A percentile compares a stretch with the other conserved stretches of the same genome.
These are phyloP conservation scores for Cyprinus carpio DNA, from an alignment of 2,113 vertebrate genomes.

Conservation along the genomic window DNA sequence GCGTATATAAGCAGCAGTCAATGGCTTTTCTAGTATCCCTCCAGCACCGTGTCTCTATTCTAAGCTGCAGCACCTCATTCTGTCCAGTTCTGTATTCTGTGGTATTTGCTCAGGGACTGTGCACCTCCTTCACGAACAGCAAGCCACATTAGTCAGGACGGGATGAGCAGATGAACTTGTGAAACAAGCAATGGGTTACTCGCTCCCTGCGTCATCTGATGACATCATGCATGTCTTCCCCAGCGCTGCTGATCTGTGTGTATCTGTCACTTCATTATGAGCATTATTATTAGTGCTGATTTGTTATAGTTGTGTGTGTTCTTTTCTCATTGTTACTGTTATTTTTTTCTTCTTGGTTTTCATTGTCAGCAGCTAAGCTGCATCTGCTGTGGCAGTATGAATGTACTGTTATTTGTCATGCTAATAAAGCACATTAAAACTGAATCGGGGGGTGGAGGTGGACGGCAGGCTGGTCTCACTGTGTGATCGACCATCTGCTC, in stretches of 20 bases:
- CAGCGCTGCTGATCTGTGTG: not conserved
- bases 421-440: conserved; percentile 8
- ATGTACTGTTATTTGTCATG: conserved; percentile 31
- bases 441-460: not conserved
- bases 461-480: conserved; percentile 42
- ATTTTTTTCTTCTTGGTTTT: not conserved
- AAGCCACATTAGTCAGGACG: not conserved
- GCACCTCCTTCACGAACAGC: not conserved
- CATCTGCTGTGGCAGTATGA: conserved; percentile 8
- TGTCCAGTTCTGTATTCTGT: not conserved
- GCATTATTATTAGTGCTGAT: not conserved
- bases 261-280: not conserved
- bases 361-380: conserved; percentile 3
- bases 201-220: not conserved
- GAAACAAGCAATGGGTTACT: not conserved
- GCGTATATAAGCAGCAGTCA: too few species aligned
- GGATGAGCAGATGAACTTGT: not conserved
- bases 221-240: not conserved
- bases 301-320: not conserved
- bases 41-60: too few species aligned
- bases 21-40: not conserved
- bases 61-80: too few species aligned
- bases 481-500: conserved; percentile 55
- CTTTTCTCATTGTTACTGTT: not conserved
- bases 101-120: too few species aligned